These are phyloP conservation scores for Melipona beecheii DNA, from an alignment of 2,888 invertebrate genomes.

Conservation along the genomic window DNA sequence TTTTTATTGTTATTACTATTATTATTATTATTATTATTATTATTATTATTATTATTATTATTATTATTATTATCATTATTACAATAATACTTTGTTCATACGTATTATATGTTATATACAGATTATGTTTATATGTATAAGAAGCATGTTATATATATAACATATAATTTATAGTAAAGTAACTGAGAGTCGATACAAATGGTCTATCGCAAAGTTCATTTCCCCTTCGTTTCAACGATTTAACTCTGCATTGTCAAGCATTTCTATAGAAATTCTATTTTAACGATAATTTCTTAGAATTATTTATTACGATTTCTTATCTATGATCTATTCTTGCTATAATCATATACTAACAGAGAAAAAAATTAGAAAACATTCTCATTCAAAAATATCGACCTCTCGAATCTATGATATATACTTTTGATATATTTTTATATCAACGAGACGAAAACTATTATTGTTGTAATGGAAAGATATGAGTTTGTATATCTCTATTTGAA, in stretches of 20 bases:
- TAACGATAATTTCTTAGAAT: too few species aligned
- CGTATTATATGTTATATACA: constrained; percentile 24
- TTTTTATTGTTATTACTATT: not conserved
- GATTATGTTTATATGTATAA: constrained; percentile 32
- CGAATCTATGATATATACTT: too few species aligned
- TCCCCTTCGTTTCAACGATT: not conserved
- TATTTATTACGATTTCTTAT: too few species aligned
- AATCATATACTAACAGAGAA: not conserved
- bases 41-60: not conserved
- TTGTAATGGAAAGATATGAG: not conserved
- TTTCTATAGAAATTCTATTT: not conserved
- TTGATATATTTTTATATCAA: too few species aligned
- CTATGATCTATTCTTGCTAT: too few species aligned
- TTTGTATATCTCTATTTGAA: not conserved
- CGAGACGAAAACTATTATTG: too few species aligned
- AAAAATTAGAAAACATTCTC: not conserved
- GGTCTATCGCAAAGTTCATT: constrained; percentile 4
- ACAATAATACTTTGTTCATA: constrained; percentile 7
- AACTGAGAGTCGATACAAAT: constrained; percentile 24
- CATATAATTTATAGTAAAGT: constrained; percentile 40
- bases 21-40: not conserved
- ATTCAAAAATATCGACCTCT: too few species aligned
- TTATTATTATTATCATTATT: not conserved
- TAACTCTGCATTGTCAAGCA: not conserved
- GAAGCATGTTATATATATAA: constrained; percentile 31